phyloP scores from a whole-genome alignment of 2,888 invertebrate species.

The Bellardia pandia region DNA sequence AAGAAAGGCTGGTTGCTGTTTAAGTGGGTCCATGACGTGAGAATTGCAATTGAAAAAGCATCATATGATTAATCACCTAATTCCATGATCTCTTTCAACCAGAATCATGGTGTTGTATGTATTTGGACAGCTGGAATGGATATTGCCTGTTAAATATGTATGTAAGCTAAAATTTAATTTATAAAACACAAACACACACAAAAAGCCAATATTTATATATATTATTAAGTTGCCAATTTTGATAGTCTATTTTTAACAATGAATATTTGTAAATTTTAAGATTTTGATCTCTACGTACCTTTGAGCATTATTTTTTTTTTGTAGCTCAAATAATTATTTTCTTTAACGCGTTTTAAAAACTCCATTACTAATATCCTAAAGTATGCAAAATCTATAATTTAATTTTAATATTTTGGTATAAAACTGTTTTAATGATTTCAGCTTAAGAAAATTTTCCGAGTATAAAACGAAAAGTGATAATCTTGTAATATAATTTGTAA shows the following conservation, averaged over 20 bases:
- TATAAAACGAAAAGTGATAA: too few relatives aligned
- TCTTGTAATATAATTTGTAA: too few relatives aligned
- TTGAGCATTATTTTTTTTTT: conserved; percentile 10
- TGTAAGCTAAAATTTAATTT: conserved; percentile 36
- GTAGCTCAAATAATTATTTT: conserved; percentile 9
- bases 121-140: conserved; percentile 4
- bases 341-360: conserved; percentile 3
- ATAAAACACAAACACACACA: background rate
- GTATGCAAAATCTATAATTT: conserved; percentile 40
- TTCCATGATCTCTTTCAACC: conserved; percentile 3
- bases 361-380: background rate
- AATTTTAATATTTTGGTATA: background rate
- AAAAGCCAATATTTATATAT: conserved; percentile 2
- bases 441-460: too few relatives aligned
- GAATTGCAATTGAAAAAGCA: background rate
- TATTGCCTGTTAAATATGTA: conserved; percentile 48
- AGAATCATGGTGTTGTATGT: background rate
- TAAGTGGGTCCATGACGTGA: conserved; percentile 69
- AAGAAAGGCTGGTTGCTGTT: conserved; percentile 77
- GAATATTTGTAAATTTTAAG: conserved; percentile 43
- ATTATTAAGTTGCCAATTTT: conserved; percentile 62
- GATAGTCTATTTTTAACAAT: conserved; percentile 45
- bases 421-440: too few relatives aligned
- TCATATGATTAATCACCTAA: conserved; percentile 51
- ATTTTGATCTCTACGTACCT: conserved; percentile 47